Evolutionary conservation across 2,888 invertebrate species (phyloP).

Genomic region (Archips crataeganus): DNA sequence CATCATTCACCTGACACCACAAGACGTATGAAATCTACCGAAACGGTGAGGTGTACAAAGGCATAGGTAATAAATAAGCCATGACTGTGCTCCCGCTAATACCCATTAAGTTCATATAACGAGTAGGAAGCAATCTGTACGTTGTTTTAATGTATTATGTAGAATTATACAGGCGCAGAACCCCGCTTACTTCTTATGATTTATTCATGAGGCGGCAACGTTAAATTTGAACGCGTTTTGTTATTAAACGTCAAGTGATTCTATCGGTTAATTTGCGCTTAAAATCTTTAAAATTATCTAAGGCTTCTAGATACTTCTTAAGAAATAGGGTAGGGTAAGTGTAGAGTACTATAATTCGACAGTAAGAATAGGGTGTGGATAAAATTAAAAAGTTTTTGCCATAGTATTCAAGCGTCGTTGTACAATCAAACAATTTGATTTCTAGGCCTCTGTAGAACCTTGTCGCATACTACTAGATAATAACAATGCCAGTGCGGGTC

Average conservation of each 20-base stretch:
- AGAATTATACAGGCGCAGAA: slow-evolving; percentile 83
- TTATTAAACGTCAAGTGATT: slow-evolving; percentile 73
- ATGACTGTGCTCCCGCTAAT: slow-evolving; percentile 57
- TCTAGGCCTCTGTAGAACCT: too few relatives aligned
- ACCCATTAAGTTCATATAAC: slow-evolving; percentile 81
- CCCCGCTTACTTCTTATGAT: slow-evolving; percentile 83
- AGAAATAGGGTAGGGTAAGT: background rate
- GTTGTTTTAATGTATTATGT: slow-evolving; percentile 85
- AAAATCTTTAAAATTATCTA: background rate
- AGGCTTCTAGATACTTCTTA: too few relatives aligned
- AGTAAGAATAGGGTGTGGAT: too few relatives aligned
- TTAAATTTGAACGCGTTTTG: slow-evolving; percentile 80
- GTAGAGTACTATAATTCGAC: background rate
- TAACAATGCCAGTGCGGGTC: too few relatives aligned
- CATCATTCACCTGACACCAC: background rate
- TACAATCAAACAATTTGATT: too few relatives aligned
- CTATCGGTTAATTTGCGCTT: slow-evolving; percentile 50
- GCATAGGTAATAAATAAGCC: slow-evolving; percentile 30
- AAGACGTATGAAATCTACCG: slow-evolving; percentile 23
- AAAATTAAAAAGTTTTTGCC: too few relatives aligned
- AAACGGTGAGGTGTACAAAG: slow-evolving; percentile 24
- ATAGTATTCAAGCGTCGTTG: too few relatives aligned
- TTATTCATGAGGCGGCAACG: slow-evolving; percentile 82
- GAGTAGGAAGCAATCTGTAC: slow-evolving; percentile 83
- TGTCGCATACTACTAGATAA: too few relatives aligned